phyloP scores from a whole-genome alignment of 2,888 invertebrate species.

The Pasiphila rectangulata region DNA sequence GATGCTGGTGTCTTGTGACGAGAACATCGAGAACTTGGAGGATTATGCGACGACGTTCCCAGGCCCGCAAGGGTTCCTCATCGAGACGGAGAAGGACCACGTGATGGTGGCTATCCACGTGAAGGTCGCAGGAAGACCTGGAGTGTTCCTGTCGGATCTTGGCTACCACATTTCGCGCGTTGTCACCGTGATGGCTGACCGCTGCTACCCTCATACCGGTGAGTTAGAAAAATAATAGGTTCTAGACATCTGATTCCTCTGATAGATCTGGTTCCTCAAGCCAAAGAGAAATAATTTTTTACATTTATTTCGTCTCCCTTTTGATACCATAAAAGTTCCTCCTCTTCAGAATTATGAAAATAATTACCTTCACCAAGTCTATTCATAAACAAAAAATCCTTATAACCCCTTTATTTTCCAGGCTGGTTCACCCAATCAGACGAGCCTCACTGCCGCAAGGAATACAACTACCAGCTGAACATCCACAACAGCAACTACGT shows the following conservation, averaged over 20 bases:
- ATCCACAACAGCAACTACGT: constrained; percentile 86
- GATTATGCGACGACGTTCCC: constrained; percentile 84
- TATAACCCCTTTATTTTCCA: constrained; percentile 42
- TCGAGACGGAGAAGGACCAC: constrained; percentile 92
- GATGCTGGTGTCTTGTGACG: constrained; percentile 92
- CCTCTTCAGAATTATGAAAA: too few relatives aligned
- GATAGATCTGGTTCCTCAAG: too few relatives aligned
- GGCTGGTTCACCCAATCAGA: constrained; percentile 93
- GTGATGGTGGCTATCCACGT: constrained; percentile 90
- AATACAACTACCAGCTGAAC: constrained; percentile 90
- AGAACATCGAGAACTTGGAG: constrained; percentile 84
- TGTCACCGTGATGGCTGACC: constrained; percentile 93
- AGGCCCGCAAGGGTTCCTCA: constrained; percentile 81
- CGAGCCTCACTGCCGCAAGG: constrained; percentile 88
- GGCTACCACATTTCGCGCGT: constrained; percentile 95
- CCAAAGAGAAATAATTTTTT: too few relatives aligned
- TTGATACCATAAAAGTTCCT: too few relatives aligned
- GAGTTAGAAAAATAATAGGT: too few relatives aligned
- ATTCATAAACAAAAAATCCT: not conserved
- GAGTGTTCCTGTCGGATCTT: constrained; percentile 91
- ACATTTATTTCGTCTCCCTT: too few relatives aligned
- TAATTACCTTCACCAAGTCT: too few relatives aligned
- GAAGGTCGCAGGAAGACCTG: constrained; percentile 86
- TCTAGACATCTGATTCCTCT: too few relatives aligned
- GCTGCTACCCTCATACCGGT: constrained; percentile 94